Conservation (phyloP, 2,888 invertebrate species). For the Diabrotica balteata region DNA sequence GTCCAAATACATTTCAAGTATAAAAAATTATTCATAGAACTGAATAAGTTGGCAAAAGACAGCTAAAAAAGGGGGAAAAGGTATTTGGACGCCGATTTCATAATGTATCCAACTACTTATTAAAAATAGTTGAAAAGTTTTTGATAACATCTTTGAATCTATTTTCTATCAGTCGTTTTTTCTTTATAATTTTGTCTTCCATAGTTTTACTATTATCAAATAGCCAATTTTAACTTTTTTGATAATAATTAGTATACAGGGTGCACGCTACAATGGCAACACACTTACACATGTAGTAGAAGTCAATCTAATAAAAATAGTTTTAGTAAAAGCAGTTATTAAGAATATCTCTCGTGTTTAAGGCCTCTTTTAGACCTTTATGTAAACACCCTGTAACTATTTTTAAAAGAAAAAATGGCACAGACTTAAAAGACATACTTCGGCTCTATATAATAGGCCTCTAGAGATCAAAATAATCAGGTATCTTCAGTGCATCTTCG, state of each 20-base stretch:
- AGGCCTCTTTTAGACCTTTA: conserved; percentile 5
- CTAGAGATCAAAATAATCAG: conserved; percentile 43
- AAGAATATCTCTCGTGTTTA: background rate
- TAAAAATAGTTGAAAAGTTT: conserved; percentile 2
- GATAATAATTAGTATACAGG: background rate
- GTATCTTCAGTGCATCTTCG: conserved; percentile 35
- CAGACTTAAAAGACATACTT: conserved; percentile 38
- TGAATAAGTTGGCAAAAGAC: conserved; percentile 8
- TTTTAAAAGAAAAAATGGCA: conserved; percentile 40
- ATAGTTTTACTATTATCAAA: background rate
- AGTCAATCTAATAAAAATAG: background rate
- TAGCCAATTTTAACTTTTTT: background rate
- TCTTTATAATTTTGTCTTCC: conserved; percentile 33
- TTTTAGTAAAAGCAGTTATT: conserved; percentile 3
- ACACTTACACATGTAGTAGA: too few relatives aligned
- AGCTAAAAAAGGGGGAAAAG: background rate
- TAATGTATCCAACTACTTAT: background rate
- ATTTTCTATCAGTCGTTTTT: conserved; percentile 21
- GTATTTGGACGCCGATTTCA: background rate
- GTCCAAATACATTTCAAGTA: background rate
- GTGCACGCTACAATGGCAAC: background rate
- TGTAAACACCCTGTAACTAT: conserved; percentile 21
- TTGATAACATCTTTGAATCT: conserved; percentile 21
- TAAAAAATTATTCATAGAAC: conserved; percentile 21
- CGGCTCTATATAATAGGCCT: conserved; percentile 39